Evolutionary conservation across 2,888 invertebrate genomes (phyloP).

Genomic region (Dynastes hyllus): DNA sequence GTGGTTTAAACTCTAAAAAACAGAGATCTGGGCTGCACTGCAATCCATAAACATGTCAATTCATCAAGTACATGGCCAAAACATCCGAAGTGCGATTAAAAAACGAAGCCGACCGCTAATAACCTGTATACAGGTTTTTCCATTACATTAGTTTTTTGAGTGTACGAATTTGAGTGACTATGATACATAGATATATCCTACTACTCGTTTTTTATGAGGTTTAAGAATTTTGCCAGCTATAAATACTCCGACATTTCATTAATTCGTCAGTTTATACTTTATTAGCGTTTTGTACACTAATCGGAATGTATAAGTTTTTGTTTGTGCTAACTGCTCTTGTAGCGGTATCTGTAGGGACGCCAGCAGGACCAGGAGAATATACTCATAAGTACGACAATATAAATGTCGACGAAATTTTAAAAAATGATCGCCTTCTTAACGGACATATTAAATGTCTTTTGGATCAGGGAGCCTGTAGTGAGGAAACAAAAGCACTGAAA

Average conservation of each 20-base stretch:
- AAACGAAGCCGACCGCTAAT: too few species aligned
- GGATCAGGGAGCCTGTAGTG: constrained; percentile 77
- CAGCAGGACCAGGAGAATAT: constrained; percentile 68
- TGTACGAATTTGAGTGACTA: not conserved
- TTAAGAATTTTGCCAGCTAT: not conserved
- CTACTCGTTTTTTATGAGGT: not conserved
- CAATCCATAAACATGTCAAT: too few species aligned
- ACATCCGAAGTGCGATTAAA: too few species aligned
- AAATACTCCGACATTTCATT: not conserved
- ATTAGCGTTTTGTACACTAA: not conserved
- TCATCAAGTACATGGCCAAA: too few species aligned
- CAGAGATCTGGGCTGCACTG: too few species aligned
- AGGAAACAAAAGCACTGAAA: constrained; percentile 82
- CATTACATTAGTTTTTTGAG: too few species aligned
- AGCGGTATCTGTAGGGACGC: constrained; percentile 41
- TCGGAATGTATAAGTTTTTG: constrained; percentile 34
- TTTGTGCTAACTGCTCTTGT: constrained; percentile 33
- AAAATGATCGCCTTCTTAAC: constrained; percentile 78
- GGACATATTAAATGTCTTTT: constrained; percentile 81
- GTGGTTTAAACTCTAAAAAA: too few species aligned
- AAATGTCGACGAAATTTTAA: constrained; percentile 79
- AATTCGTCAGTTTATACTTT: not conserved
- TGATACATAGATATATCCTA: not conserved
- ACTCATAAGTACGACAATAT: constrained; percentile 82
- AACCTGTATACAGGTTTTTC: too few species aligned